Percentiles rank a stretch among this genome's conserved stretches.
Evolutionary conservation across 2,888 invertebrate genomes (phyloP).

Genomic region (Agonopterix subpropinquella): DNA sequence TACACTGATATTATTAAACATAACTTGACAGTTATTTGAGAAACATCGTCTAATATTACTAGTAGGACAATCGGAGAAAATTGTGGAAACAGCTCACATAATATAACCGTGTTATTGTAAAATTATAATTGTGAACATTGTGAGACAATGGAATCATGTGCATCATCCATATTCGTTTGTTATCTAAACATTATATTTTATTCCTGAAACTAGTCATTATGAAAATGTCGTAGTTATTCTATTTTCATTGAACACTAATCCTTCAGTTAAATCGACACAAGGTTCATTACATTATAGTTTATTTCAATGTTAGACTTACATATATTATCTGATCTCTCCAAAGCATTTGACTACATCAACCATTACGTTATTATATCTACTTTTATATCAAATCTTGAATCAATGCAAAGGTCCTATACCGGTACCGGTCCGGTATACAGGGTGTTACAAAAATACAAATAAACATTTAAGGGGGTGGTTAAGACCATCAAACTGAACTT

Average conservation of each 20-base stretch:
- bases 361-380: too few relatives aligned
- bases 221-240: not conserved
- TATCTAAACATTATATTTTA: not conserved
- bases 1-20: constrained; percentile 57
- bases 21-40: constrained; percentile 46
- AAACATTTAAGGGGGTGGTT: too few relatives aligned
- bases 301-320: not conserved
- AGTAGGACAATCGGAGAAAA: constrained; percentile 34
- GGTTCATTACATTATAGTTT: not conserved
- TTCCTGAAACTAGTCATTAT: too few relatives aligned
- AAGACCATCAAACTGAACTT: too few relatives aligned
- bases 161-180: constrained; percentile 7
- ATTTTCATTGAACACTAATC: not conserved
- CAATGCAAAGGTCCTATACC: too few relatives aligned
- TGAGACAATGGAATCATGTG: constrained; percentile 31
- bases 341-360: not conserved
- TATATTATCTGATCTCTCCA: not conserved
- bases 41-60: constrained; percentile 51
- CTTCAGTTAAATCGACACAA: not conserved
- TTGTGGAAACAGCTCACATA: constrained; percentile 24
- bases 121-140: constrained; percentile 28
- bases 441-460: too few relatives aligned
- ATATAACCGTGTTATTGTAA: constrained; percentile 29
- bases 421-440: too few relatives aligned
- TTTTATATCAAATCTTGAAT: too few relatives aligned